A percentile compares a stretch with the other conserved stretches of the same genome.
Evolutionary conservation across 2,888 invertebrate species (phyloP).

Genomic region (Torymus aiolomorphi): DNA sequence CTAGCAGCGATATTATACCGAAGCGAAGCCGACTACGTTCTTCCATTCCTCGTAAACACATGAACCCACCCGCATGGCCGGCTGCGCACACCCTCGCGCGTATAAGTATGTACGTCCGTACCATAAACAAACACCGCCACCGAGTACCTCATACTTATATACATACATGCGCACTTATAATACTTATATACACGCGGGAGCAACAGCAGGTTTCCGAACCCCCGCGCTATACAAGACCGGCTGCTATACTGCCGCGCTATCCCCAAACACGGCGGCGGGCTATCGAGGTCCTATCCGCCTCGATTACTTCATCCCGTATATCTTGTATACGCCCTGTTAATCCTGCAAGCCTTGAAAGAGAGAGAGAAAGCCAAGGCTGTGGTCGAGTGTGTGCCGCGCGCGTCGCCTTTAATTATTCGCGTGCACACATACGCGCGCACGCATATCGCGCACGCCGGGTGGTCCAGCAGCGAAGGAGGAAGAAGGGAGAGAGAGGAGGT

Average conservation of each 20-base stretch:
- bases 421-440: background rate
- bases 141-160: constrained; percentile 15
- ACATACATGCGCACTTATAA: background rate
- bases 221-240: background rate
- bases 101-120: too few species aligned
- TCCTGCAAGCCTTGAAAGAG: constrained; percentile 8
- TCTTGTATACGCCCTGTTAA: background rate
- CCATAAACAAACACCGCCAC: constrained; percentile 24
- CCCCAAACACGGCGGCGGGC: background rate
- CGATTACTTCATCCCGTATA: constrained; percentile 45
- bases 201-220: constrained; percentile 28
- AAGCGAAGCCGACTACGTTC: too few species aligned
- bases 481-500: background rate
- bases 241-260: too few species aligned
- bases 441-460: constrained; percentile 20
- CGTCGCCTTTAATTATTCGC: constrained; percentile 55
- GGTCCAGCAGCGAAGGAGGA: constrained; percentile 27
- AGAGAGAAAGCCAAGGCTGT: constrained; percentile 11
- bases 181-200: background rate
- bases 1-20: too few species aligned
- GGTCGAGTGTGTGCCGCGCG: background rate
- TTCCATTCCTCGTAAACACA: too few species aligned
- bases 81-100: too few species aligned
- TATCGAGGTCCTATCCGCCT: background rate
- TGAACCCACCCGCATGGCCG: too few species aligned